Percentiles rank a stretch among this genome's conserved stretches.
Evolutionary conservation across 2,888 invertebrate genomes (phyloP).

Genomic region (Danaus chrysippus): DNA sequence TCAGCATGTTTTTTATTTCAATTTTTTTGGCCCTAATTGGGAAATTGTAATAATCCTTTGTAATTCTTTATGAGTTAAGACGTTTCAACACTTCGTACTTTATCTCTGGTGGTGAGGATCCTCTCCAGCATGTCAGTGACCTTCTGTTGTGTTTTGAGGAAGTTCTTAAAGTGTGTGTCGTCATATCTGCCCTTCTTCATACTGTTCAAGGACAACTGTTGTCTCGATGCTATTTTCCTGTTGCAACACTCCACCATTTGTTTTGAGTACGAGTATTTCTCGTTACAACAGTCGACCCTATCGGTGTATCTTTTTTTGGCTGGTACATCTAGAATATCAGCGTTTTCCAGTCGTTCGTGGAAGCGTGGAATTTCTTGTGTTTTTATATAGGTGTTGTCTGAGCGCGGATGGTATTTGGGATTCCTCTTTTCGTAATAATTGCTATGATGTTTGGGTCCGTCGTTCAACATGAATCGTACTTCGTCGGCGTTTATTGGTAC

Average conservation of each 20-base stretch:
- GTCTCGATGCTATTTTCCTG: slow-evolving; percentile 44
- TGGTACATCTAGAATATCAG: slow-evolving; percentile 19
- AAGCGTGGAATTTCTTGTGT: slow-evolving; percentile 44
- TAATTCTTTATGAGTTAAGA: slow-evolving; percentile 15
- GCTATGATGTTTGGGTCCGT: slow-evolving; percentile 22
- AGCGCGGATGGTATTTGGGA: slow-evolving; percentile 17
- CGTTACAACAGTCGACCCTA: slow-evolving; percentile 29
- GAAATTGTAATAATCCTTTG: background rate
- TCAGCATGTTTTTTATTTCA: too few relatives aligned
- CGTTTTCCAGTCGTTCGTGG: slow-evolving; percentile 52
- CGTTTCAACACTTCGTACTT: slow-evolving; percentile 46
- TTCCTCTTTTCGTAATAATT: slow-evolving; percentile 28
- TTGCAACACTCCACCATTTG: slow-evolving; percentile 34
- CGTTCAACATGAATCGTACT: slow-evolving; percentile 22
- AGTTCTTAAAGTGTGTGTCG: slow-evolving; percentile 57
- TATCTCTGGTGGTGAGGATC: slow-evolving; percentile 50
- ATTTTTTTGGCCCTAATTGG: background rate
- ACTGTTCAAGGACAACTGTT: slow-evolving; percentile 48
- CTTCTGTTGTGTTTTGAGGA: slow-evolving; percentile 63
- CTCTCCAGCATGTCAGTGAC: slow-evolving; percentile 64
- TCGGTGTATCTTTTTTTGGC: slow-evolving; percentile 19
- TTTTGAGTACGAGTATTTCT: slow-evolving; percentile 29
- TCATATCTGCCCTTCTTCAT: slow-evolving; percentile 44
- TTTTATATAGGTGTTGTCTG: slow-evolving; percentile 22
- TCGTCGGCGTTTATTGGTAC: slow-evolving; percentile 9